Evolutionary conservation across 2,797 vertebrate species (phyloP).

Genomic region (Bovichtus variegatus): DNA sequence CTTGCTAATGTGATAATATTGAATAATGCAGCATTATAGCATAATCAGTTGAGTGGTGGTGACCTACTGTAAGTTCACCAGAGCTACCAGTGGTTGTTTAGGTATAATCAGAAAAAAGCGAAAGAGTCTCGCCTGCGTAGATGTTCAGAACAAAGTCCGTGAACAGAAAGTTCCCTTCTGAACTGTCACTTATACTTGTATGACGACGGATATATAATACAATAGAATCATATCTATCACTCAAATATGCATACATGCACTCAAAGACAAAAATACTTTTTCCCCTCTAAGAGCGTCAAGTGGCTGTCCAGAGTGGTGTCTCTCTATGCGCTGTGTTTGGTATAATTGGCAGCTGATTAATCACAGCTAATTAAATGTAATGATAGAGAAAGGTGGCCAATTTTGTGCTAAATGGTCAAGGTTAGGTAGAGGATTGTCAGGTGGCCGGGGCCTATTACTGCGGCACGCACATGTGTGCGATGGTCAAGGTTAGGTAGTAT

Average conservation of each 20-base stretch:
- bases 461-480: conserved; percentile 54
- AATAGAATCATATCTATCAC: conserved; percentile 53
- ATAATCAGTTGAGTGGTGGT: not conserved
- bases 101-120: not conserved
- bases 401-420: conserved; percentile 84
- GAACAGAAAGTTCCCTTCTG: conserved; percentile 39
- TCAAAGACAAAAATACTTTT: conserved; percentile 52
- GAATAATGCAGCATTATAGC: conserved; percentile 1
- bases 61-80: not conserved
- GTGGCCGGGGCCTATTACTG: conserved; percentile 72
- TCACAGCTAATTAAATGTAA: conserved; percentile 89
- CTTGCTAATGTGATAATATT: not conserved
- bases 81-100: not conserved
- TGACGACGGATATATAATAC: conserved; percentile 20
- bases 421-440: conserved; percentile 79
- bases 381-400: conserved; percentile 86
- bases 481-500: conserved; percentile 82
- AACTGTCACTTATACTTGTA: conserved; percentile 5
- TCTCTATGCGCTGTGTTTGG: conserved; percentile 84
- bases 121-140: not conserved
- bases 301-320: conserved; percentile 78
- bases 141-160: conserved; percentile 23
- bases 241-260: conserved; percentile 56
- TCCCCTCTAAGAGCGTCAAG: conserved; percentile 70
- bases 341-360: conserved; percentile 88